These are phyloP conservation scores for Invenusta paracnida DNA, from an alignment of 2,888 invertebrate species.

Conservation along the genomic window DNA sequence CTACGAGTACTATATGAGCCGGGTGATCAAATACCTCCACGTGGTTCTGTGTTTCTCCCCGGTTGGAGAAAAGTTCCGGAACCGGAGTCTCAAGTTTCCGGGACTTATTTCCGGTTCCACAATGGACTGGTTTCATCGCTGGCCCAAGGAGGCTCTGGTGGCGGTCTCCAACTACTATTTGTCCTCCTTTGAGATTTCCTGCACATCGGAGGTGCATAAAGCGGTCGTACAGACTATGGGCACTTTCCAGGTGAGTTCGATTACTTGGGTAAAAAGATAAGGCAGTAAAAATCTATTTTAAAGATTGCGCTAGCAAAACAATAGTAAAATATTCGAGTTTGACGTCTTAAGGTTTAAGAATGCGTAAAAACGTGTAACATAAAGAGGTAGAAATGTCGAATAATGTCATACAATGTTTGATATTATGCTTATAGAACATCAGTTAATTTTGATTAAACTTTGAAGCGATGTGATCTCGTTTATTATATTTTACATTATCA, in stretches of 20 bases:
- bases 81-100: constrained; percentile 60
- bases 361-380: too few species aligned
- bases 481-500: too few species aligned
- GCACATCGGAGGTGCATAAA: constrained; percentile 55
- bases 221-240: constrained; percentile 60
- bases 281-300: too few species aligned
- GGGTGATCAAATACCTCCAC: constrained; percentile 85
- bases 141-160: constrained; percentile 61
- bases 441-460: too few species aligned
- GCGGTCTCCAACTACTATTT: constrained; percentile 60
- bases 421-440: too few species aligned
- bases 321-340: too few species aligned
- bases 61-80: constrained; percentile 63
- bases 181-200: constrained; percentile 54
- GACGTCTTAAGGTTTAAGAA: too few species aligned
- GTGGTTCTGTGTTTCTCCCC: constrained; percentile 93
- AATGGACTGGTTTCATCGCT: constrained; percentile 62
- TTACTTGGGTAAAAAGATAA: too few species aligned
- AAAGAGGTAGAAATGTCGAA: too few species aligned
- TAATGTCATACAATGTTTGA: too few species aligned
- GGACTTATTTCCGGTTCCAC: constrained; percentile 61
- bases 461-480: too few species aligned
- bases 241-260: constrained; percentile 55
- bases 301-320: too few species aligned
- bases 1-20: constrained; percentile 84